Base-by-base conservation (phyloP, 1,140 invertebrate genomes). In the Meloidogyne floridensis region DNA sequence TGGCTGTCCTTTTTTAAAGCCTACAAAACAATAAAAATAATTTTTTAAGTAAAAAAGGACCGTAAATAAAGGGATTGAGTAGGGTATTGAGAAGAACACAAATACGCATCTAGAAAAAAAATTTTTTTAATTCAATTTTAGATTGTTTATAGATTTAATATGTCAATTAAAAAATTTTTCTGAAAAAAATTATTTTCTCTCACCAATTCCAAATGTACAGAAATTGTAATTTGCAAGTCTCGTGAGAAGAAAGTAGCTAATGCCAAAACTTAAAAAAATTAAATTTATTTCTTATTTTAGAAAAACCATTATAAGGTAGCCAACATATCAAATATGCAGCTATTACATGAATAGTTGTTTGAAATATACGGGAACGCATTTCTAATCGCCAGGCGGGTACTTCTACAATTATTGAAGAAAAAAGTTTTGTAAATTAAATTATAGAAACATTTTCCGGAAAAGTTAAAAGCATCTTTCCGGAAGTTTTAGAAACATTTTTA, bases 1-100 rank as follows among this genome's bases (percentile, higher is more conserved):
- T 5, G 77, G 43, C 15, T 79, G 77, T 5, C 77, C 65, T 43
- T 51, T 51, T 72, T 79, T 79, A n/a, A 79, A 79, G 20, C 65
- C 65, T 79, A 53, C 9, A 32, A 18, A 74, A n/a, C 32, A 32
- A n/a, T 18, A 15, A 51, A 74, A n/a, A 15, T 7, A 15, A 32
- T 78, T 78, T 42, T 59, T n/a, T 51, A 32, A 32, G 32, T 32
- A 32, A 32, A 32, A 2, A 32, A 32, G 32, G 32, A 79, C 85
- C 84, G 43, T 86, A 86, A 76, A 86, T 87, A 43, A 86, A 87
- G 10, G 85, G 85, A 79, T 86, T 86, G 59, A 86, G 82, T 8
- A 86, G 72, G 18, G 85, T 86, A 72, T 86, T 86, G 47, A 86
- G 76, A 20, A 87, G 81, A 18, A 86, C 85, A 75, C 83, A 87